phyloP scores from a whole-genome alignment of 2,888 invertebrate genomes.

The Noctua comes region DNA sequence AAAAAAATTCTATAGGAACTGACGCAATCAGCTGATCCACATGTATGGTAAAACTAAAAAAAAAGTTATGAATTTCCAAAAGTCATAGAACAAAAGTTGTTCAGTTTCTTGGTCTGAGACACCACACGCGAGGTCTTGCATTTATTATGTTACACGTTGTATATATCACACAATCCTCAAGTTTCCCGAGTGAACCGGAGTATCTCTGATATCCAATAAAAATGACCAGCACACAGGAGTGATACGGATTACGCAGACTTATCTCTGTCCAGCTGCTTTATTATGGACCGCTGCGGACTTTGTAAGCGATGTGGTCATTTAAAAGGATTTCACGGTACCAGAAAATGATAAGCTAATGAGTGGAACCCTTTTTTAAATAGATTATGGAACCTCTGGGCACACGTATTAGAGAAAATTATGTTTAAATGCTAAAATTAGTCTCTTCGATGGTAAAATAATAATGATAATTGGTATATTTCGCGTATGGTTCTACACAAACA shows the following conservation, averaged over 20 bases:
- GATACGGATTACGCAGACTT: neutral
- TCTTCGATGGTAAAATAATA: neutral
- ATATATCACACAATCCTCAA: neutral
- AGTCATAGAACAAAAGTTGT: too few relatives aligned
- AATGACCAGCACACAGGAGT: neutral
- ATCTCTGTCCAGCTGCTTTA: neutral
- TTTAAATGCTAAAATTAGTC: neutral
- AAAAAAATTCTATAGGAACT: too few relatives aligned
- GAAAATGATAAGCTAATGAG: neutral
- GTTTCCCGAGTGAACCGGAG: neutral
- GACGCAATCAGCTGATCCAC: too few relatives aligned
- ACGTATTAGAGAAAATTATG: too few relatives aligned
- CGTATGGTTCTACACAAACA: neutral
- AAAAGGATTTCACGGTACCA: neutral
- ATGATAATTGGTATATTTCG: neutral
- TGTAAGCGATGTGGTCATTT: constrained; percentile 1
- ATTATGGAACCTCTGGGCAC: neutral
- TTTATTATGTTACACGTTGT: too few relatives aligned
- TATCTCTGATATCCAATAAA: neutral
- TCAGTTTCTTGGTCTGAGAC: too few relatives aligned
- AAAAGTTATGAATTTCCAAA: too few relatives aligned
- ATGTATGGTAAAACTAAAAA: too few relatives aligned
- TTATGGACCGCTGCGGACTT: neutral
- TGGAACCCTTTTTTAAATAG: neutral
- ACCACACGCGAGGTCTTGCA: too few relatives aligned